Base-by-base conservation (phyloP, 2,888 invertebrate species). In the Tenthredo mesomela region DNA sequence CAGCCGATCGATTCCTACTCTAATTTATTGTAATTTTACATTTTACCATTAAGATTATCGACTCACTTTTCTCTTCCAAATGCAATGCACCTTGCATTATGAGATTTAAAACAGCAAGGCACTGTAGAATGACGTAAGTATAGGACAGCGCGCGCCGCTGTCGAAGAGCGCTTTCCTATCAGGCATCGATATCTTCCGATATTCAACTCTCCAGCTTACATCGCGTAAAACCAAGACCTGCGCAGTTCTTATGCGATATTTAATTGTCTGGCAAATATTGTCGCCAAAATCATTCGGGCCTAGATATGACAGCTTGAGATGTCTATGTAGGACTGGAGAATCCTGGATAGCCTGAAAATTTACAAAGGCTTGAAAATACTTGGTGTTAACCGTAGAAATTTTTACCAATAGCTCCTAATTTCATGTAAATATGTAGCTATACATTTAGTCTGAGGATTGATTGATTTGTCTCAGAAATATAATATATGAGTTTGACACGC, bases 141-240 rank as follows among this genome's bases (percentile, higher is more conserved):
- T 2, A 67, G 18, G 18, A 18, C 33, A 40, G 82, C 70, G 82
- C 67, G 70, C 70, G 67, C 82, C 67, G 9, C 67, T 67, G 65
- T 82, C 67, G 29, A 43, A 50, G 33, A 82, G 67, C 82, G 61
- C 82, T 82, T 82, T 82, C 82, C 82, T 82, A 82, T 82, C 82
- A 70, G 82, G 82, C 82, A 82, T 82, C 82, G 82, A 82, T 82
- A 82, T 82, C 82, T 67, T 82, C 82, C 82, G 29, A 82, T 82
- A 82, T 82, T 82, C 82, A 82, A 82, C 67, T 82, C 82, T 82
- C 82, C 82, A 29, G 25, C 9, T 67, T 12, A 61, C 70, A 15
- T 7, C n/a, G 29, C 37, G 37, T 21, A 21, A 61, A 21, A 58
- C 40, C 29, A 80, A 61, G 21, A 21, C 18, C n/a, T n/a, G n/a